Evolutionary conservation across 2,888 invertebrate genomes (phyloP), one percentile per base, ranked within the genome.

Genomic region (Rhodophaea formosa): DNA sequence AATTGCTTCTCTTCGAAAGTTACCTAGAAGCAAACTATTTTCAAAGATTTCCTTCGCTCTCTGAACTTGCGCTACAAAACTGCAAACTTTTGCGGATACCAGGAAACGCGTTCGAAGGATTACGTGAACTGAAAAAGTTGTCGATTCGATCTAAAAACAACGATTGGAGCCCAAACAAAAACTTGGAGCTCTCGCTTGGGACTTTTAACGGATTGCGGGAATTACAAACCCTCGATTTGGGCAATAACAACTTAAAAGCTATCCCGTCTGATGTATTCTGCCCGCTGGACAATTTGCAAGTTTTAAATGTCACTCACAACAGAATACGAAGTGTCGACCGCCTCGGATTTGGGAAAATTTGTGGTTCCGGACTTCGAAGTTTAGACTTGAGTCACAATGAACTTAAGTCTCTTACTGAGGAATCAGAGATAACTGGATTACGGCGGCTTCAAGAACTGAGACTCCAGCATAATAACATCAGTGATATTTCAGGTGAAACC

Each of bases 311-410:
- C 65, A 97, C 97, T 43, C 90, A 94, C 59, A 98, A 98, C 86
- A 94, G 94, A 67, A 93, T 98, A 32, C 94, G 94, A 70, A 95
- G 94, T 72, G 92, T 96, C 0, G 95, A 95, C 71, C 93, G 95
- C 59, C 89, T 97, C 58, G 96, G 97, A 16, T 94, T 96, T 72
- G 90, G 90, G 59, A 83, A 85, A 73, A 93, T 88, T 69, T 95
- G 94, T 71, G 94, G 93, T 59, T 93, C 94, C 60, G 96, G 96
- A 69, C 84, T 97, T 62, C 94, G 95, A 70, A 93, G 94, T 61
- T 87, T 97, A 66, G 97, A 97, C 82, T 87, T 97, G 61, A 97
- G 97, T 65, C 91, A 93, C 75, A 98, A 98, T 88, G 95, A 95
- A 76, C 87, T 98, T 57, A 93, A 94, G 55, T 90, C 93, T 7